Evolutionary conservation across 2,888 invertebrate genomes (phyloP).

Genomic region (Hedychridium roseum): DNA sequence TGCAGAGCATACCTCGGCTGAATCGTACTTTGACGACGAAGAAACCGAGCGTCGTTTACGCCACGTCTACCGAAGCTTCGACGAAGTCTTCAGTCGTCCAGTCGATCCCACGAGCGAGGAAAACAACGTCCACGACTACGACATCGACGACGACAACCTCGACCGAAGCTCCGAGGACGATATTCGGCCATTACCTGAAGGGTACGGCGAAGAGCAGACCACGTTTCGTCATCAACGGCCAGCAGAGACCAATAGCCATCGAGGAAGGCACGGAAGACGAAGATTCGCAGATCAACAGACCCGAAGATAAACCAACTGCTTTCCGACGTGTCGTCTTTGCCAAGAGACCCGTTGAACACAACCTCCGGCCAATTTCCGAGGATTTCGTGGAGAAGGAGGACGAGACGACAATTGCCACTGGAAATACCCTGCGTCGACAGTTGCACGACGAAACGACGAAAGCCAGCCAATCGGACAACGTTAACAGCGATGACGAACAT

Average conservation of each 20-base stretch:
- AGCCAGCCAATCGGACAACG: slow-evolving; percentile 66
- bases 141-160: slow-evolving; percentile 54
- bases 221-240: slow-evolving; percentile 54
- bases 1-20: slow-evolving; percentile 56
- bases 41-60: slow-evolving; percentile 46
- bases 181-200: slow-evolving; percentile 52
- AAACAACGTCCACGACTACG: slow-evolving; percentile 52
- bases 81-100: slow-evolving; percentile 73
- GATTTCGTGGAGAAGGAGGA: slow-evolving; percentile 62
- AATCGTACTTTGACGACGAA: slow-evolving; percentile 67
- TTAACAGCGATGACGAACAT: slow-evolving; percentile 71
- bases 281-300: slow-evolving; percentile 56
- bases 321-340: slow-evolving; percentile 51
- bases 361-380: slow-evolving; percentile 58
- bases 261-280: slow-evolving; percentile 45
- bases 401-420: slow-evolving; percentile 59
- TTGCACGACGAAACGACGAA: slow-evolving; percentile 67
- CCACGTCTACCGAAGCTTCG: slow-evolving; percentile 67
- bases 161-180: slow-evolving; percentile 45
- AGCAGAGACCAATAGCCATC: slow-evolving; percentile 49
- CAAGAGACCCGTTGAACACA: slow-evolving; percentile 55
- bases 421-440: slow-evolving; percentile 72
- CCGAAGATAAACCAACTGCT: slow-evolving; percentile 46
- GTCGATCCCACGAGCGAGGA: slow-evolving; percentile 70
- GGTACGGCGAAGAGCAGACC: slow-evolving; percentile 47